phyloP scores from a whole-genome alignment of 2,797 vertebrate species.

The Nothura maculosa region DNA sequence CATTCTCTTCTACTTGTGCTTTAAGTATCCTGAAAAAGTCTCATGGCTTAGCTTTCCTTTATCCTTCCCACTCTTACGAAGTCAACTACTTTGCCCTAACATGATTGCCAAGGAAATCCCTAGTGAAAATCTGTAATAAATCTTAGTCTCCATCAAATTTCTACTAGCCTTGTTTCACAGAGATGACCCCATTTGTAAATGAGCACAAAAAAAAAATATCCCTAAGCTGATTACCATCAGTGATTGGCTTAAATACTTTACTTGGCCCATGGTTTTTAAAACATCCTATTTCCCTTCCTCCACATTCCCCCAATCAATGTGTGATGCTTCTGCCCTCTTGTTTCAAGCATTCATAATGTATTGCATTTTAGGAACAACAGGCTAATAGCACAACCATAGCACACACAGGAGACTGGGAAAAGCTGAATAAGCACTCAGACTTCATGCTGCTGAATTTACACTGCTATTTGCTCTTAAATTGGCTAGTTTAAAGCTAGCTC shows the following conservation, averaged over 20 bases:
- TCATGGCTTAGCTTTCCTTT: neutral
- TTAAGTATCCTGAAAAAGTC: neutral
- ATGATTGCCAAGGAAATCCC: neutral
- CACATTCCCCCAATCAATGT: neutral
- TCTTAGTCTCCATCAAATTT: neutral
- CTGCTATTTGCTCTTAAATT: neutral
- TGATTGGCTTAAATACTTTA: neutral
- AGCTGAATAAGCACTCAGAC: neutral
- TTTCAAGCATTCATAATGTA: neutral
- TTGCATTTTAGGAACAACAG: neutral
- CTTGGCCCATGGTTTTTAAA: neutral
- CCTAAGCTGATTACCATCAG: neutral
- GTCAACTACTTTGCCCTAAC: neutral
- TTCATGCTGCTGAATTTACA: neutral
- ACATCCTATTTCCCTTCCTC: neutral
- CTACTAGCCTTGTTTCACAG: neutral
- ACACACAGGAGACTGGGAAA: neutral
- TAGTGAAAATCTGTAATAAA: neutral
- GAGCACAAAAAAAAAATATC: neutral
- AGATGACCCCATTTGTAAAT: neutral
- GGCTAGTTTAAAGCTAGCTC: neutral
- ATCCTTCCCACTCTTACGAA: neutral
- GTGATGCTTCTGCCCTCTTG: rapidly evolving
- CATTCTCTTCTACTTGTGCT: neutral
- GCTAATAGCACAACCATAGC: neutral